Conservation (phyloP, 1,140 invertebrate genomes). For the Dufourea novaeangliae region DNA sequence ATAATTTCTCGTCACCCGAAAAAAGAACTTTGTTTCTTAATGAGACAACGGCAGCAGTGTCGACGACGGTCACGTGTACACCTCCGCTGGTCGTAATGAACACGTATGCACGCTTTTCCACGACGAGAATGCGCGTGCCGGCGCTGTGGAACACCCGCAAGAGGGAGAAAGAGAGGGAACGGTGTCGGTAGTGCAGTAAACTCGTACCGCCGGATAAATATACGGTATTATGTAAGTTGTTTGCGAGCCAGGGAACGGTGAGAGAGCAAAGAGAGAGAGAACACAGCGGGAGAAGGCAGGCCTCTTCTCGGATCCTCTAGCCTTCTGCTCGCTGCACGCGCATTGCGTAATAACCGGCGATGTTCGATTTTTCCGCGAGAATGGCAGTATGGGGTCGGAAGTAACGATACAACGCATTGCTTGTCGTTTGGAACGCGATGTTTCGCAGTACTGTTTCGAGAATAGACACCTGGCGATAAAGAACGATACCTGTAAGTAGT, state of each 20-base stretch:
- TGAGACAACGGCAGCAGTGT: slow-evolving; percentile 40
- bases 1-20: slow-evolving; percentile 10
- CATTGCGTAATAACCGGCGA: slow-evolving; percentile 52
- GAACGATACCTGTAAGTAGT: too few species aligned
- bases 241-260: slow-evolving; percentile 53
- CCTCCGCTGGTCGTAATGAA: slow-evolving; percentile 29
- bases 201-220: slow-evolving; percentile 65
- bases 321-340: slow-evolving; percentile 14
- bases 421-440: too few species aligned
- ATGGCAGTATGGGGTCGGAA: too few species aligned
- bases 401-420: too few species aligned
- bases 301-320: slow-evolving; percentile 30
- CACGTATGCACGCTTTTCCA: slow-evolving; percentile 25
- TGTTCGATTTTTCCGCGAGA: background rate
- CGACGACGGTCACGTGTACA: slow-evolving; percentile 8
- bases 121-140: background rate
- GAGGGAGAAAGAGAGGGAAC: slow-evolving; percentile 21
- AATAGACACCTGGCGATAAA: too few species aligned
- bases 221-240: slow-evolving; percentile 72
- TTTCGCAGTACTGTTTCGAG: too few species aligned
- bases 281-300: background rate
- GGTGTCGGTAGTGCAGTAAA: slow-evolving; percentile 64
- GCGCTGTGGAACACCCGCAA: background rate
- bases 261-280: background rate
- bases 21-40: slow-evolving; percentile 35